Conservation (phyloP, 2,888 invertebrate genomes). For the Cantharis lateralis region DNA sequence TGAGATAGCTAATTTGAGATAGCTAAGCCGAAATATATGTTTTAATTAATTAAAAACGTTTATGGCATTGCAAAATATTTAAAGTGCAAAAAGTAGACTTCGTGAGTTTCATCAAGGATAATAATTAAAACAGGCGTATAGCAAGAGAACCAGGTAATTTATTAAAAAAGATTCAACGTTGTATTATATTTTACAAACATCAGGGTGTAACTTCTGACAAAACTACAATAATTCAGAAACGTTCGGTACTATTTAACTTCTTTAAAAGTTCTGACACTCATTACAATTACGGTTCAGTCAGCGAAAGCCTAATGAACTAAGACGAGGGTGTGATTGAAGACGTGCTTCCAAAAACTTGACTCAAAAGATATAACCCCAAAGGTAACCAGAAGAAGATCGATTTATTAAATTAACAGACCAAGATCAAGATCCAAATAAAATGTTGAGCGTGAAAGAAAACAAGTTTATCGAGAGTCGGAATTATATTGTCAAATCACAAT, state of each 20-base stretch:
- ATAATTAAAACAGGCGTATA: constrained; percentile 1
- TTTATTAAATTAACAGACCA: not conserved
- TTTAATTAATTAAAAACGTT: not conserved
- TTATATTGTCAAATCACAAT: not conserved
- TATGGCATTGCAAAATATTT: not conserved
- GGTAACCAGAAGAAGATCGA: not conserved
- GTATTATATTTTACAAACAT: constrained; percentile 2
- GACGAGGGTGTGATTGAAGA: constrained; percentile 19
- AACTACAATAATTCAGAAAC: constrained; percentile 7
- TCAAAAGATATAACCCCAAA: not conserved
- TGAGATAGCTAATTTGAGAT: not conserved
- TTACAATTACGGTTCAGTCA: constrained; percentile 11
- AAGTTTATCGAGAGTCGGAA: not conserved
- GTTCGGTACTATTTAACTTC: constrained; percentile 6
- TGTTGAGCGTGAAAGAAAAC: not conserved
- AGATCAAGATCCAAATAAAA: not conserved
- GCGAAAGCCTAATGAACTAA: constrained; percentile 12
- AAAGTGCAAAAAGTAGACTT: not conserved
- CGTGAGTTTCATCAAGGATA: not conserved
- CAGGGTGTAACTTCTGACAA: constrained; percentile 5
- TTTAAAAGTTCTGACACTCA: constrained; percentile 10
- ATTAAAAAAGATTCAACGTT: constrained; percentile 5
- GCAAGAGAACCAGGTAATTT: not conserved
- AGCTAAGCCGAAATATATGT: too few relatives aligned
- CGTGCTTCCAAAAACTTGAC: not conserved